A percentile compares a stretch with the other conserved stretches of the same genome.
phyloP scores from a whole-genome alignment of 2,797 vertebrate genomes.

The Syndactyla subalaris region DNA sequence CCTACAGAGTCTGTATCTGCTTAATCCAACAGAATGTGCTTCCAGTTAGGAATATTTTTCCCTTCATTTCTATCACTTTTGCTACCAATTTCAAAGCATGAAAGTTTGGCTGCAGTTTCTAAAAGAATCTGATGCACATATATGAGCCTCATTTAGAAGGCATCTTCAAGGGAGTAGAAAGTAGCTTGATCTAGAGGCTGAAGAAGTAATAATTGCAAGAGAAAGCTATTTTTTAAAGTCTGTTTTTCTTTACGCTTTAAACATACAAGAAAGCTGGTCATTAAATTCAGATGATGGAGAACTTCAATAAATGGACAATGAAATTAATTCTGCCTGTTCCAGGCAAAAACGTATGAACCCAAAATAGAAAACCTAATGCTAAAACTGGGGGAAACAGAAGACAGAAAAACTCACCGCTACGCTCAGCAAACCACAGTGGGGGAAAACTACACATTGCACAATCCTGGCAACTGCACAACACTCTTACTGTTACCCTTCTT shows the following conservation, averaged over 20 bases:
- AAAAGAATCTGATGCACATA: neutral
- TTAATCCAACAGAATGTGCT: neutral
- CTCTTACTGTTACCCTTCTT: neutral
- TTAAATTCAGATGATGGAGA: neutral
- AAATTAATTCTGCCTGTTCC: neutral
- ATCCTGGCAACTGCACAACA: neutral
- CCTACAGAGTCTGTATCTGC: neutral
- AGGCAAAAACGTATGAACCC: neutral
- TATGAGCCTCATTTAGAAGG: neutral
- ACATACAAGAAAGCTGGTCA: neutral
- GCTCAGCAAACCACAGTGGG: neutral
- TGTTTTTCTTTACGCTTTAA: neutral
- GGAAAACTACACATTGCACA: neutral
- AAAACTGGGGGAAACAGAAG: neutral
- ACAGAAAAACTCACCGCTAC: neutral
- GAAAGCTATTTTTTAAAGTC: neutral
- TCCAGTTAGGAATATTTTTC: neutral
- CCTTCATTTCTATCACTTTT: neutral
- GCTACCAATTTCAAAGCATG: neutral
- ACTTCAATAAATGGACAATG: neutral
- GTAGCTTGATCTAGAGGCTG: neutral
- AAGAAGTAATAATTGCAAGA: neutral
- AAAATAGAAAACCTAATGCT: neutral
- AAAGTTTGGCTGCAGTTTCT: neutral
- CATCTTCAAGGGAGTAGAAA: neutral